phyloP scores from a whole-genome alignment of 2,797 vertebrate genomes.

The Galago senegalensis region DNA sequence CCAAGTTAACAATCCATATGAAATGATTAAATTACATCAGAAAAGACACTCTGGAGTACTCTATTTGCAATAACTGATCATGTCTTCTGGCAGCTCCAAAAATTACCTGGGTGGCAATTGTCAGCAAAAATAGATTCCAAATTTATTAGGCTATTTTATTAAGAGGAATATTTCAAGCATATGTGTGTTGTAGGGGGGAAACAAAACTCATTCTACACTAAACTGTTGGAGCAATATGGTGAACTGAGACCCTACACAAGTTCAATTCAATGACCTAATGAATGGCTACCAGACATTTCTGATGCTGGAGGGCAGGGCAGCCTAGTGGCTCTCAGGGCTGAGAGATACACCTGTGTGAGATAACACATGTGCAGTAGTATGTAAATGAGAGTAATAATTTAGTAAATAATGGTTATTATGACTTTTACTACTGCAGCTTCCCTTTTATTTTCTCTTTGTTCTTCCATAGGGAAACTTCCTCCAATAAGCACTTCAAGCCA shows the following conservation, averaged over 20 bases:
- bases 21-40: conserved; percentile 13
- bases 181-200: not conserved
- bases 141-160: not conserved
- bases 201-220: conserved; percentile 1
- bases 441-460: not conserved
- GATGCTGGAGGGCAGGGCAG: not conserved
- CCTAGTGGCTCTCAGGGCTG: not conserved
- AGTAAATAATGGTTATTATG: not conserved
- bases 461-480: not conserved
- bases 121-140: conserved; percentile 18
- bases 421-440: not conserved
- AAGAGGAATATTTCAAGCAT: not conserved
- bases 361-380: not conserved
- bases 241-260: not conserved
- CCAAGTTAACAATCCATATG: not conserved
- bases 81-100: not conserved
- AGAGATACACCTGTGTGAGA: not conserved
- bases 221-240: not conserved
- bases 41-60: not conserved
- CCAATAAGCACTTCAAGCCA: not conserved
- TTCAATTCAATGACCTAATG: not conserved
- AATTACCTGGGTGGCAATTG: not conserved
- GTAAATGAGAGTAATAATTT: not conserved
- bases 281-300: not conserved
- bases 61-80: not conserved